phyloP scores from a whole-genome alignment of 2,888 invertebrate genomes.

The Callyntrura guangdongensis region DNA sequence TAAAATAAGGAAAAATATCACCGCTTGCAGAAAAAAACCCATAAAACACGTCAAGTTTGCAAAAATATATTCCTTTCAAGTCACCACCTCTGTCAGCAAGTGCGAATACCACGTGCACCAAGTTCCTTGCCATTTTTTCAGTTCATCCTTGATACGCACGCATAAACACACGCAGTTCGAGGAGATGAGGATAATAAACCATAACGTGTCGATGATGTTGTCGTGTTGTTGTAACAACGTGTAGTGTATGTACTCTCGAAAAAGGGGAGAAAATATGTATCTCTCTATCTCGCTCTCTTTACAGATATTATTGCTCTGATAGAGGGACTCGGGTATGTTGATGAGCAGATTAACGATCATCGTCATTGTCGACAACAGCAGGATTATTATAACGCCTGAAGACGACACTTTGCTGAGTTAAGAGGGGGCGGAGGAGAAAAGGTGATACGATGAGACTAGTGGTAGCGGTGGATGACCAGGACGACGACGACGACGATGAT shows the following conservation, averaged over 20 bases:
- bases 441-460: not conserved
- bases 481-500: conserved; percentile 13
- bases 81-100: not conserved
- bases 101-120: conserved; percentile 16
- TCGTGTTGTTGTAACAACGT: not conserved
- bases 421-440: conserved; percentile 5
- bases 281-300: not conserved
- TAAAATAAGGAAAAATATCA: not conserved
- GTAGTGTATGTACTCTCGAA: no score
- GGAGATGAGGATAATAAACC: conserved; percentile 36
- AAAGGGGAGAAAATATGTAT: not conserved
- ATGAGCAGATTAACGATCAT: not conserved
- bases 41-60: not conserved
- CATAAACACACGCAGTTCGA: conserved; percentile 19
- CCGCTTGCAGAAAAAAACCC: not conserved
- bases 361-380: not conserved
- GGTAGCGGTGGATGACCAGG: not conserved
- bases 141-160: conserved; percentile 31
- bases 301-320: conserved; percentile 14
- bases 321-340: conserved; percentile 18
- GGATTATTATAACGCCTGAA: not conserved
- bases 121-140: not conserved
- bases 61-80: not conserved
- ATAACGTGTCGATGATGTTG: conserved; percentile 12
- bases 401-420: conserved; percentile 15